Percentiles rank a stretch among this genome's conserved stretches.
Evolutionary conservation across 37 sponge, comb jelly and placozoan species (phyloP).

Genomic region (Diacarnus erythraeanus): DNA sequence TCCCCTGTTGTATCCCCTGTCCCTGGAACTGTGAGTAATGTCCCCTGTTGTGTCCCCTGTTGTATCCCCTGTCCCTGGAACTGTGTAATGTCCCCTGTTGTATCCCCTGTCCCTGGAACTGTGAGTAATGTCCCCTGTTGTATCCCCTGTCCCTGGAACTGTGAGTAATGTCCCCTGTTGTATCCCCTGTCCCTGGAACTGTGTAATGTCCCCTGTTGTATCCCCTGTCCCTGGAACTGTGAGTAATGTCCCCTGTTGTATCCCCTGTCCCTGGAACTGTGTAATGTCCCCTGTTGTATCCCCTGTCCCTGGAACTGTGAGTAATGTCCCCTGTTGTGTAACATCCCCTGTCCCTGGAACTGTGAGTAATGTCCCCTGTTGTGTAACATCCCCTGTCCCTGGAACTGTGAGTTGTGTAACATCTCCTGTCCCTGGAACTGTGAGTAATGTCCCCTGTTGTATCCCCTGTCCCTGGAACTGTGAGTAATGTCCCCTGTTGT

Average conservation of each 20-base stretch:
- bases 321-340: slow-evolving; percentile 1
- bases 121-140: slow-evolving; percentile 39
- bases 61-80: slow-evolving; percentile 67
- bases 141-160: slow-evolving; percentile 69
- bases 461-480: slow-evolving; percentile 69
- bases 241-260: slow-evolving; percentile 23
- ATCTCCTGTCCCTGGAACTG: slow-evolving; percentile 69
- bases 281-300: slow-evolving; percentile 36
- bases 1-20: slow-evolving; percentile 36
- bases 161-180: slow-evolving; percentile 39
- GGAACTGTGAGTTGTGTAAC: slow-evolving; percentile 61
- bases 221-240: slow-evolving; percentile 74
- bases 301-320: slow-evolving; percentile 71
- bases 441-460: slow-evolving; percentile 38
- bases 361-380: slow-evolving; percentile 44
- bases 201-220: slow-evolving; percentile 48
- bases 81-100: slow-evolving; percentile 40
- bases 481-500: slow-evolving; percentile 38
- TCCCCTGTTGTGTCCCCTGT: too few species aligned
- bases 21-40: slow-evolving; percentile 74
- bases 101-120: slow-evolving; percentile 69
- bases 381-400: slow-evolving; percentile 57
- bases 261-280: slow-evolving; percentile 74
- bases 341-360: slow-evolving; percentile 69
- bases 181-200: slow-evolving; percentile 69